Conservation (phyloP, 2,113 vertebrate species). For the Peucedramus taeniatus region DNA sequence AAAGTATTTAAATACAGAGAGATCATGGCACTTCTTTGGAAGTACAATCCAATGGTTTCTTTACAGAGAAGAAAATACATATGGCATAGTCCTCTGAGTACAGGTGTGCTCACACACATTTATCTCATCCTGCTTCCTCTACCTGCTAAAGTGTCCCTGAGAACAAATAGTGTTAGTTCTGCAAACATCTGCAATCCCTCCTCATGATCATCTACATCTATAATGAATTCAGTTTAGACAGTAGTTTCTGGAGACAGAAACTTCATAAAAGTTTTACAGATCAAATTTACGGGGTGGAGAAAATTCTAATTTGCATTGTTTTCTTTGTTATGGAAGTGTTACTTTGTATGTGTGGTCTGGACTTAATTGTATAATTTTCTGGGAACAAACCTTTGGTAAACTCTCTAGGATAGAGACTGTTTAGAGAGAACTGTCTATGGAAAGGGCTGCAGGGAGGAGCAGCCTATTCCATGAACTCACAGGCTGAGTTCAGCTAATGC, state of each 20-base stretch:
- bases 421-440: fast-evolving
- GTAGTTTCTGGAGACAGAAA: background rate
- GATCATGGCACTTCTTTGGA: background rate
- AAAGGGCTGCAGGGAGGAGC: background rate
- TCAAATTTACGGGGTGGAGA: background rate
- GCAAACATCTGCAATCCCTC: background rate
- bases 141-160: background rate
- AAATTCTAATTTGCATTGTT: background rate
- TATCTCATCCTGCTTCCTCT: background rate
- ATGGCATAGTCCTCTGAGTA: background rate
- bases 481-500: background rate
- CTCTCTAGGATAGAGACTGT: background rate
- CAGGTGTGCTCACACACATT: fast-evolving
- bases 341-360: background rate
- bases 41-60: background rate
- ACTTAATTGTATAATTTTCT: background rate
- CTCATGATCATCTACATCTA: background rate
- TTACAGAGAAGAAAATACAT: background rate
- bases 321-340: background rate
- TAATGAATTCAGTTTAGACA: background rate
- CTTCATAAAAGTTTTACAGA: background rate
- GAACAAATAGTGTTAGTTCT: background rate
- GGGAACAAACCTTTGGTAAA: background rate
- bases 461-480: fast-evolving
- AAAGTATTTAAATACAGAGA: background rate